Base-by-base conservation (phyloP, 1,140 invertebrate genomes). In the Hycleus cichorii region DNA sequence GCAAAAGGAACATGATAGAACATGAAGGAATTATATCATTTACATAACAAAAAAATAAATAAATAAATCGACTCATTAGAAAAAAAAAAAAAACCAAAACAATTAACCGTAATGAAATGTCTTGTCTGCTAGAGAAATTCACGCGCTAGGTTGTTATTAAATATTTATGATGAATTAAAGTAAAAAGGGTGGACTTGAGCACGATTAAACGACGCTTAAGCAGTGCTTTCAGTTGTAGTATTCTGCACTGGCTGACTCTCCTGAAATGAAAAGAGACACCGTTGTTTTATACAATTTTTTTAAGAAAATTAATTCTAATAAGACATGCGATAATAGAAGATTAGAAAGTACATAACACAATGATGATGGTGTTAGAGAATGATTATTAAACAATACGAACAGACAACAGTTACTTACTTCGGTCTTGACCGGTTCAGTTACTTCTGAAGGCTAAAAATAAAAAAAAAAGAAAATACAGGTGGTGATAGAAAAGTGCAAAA, bases 211-310 rank as follows among this genome's bases (percentile, higher is more conserved):
- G 18, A 18, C 63, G 60, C 63, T 77, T 80, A 80, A 76, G 78
- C 76, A 70, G 75, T 77, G 75, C 79, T 78, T 70, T 82, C 77
- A 50, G 78, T 75, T 62, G 78, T 77, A 64, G 78, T 75, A 61
- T 78, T 77, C 67, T 78, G 75, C 71, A 78, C 78, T 63, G 76
- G 74, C 65, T 80, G 79, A 66, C 72, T 77, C 39, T 80, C 78
- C 78, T 80, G 66, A 3, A 76, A 77, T 47, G 59, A 64, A 57
- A 52, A 58, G n/a, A 43, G 45, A 52, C 18, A 32, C 32, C 32
- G 7, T 32, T 32, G 32, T 32, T 32, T 32, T 32, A 32, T 32
- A 5, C 46, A 8, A 49, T 49, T 12, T 26, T n/a, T 25, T n/a
- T n/a, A n/a, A n/a, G n/a, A n/a, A n/a, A 25, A 26, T 26, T 9